Percentiles rank a stretch among this genome's conserved stretches.
Conservation (phyloP, 2,113 vertebrate species). For the Pterocles burchelli region DNA sequence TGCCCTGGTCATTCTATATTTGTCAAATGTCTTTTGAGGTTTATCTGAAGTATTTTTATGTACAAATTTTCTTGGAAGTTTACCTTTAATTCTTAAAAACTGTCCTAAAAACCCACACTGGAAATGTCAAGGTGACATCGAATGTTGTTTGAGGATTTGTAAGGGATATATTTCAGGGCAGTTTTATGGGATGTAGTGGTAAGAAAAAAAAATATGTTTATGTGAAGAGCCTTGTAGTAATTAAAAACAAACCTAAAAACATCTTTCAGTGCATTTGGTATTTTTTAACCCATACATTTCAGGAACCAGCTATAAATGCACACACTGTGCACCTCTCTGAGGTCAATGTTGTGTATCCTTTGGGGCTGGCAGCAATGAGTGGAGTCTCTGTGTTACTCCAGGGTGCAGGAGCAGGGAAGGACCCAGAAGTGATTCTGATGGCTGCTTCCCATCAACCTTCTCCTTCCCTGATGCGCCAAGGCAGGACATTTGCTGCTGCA, state of each 20-base stretch:
- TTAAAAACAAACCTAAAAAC: neutral
- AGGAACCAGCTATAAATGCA: neutral
- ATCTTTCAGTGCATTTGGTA: neutral
- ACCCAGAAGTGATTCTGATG: neutral
- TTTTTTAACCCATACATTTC: neutral
- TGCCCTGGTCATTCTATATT: neutral
- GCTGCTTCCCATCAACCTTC: neutral
- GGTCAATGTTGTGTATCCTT: neutral
- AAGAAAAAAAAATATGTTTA: neutral
- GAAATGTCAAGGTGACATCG: neutral
- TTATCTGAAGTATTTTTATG: slow-evolving; percentile 34
- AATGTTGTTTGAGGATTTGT: neutral
- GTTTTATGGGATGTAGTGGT: neutral
- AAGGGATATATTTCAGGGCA: neutral
- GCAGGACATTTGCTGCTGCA: neutral
- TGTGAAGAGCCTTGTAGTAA: neutral
- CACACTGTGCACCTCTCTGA: neutral
- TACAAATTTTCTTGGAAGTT: neutral
- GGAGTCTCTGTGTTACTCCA: neutral
- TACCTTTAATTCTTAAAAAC: slow-evolving; percentile 12
- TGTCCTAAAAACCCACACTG: neutral
- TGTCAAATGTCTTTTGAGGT: slow-evolving; percentile 18
- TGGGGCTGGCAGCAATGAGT: neutral
- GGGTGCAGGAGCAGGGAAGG: neutral
- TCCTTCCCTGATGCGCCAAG: neutral